Base-by-base conservation (phyloP, 2,113 vertebrate genomes). In the Aleadryas rufinucha region DNA sequence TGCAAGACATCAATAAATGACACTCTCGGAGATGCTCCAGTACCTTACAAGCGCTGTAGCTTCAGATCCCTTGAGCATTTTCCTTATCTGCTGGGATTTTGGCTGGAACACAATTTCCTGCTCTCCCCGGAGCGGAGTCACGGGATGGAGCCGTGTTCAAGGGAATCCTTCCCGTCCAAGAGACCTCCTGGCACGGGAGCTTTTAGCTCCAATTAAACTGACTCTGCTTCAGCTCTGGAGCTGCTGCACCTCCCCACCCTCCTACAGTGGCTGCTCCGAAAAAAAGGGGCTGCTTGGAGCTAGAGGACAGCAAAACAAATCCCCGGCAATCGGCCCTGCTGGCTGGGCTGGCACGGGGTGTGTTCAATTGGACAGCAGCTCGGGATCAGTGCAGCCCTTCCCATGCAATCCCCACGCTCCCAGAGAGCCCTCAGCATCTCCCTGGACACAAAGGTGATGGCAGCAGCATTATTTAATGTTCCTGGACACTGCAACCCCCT, bases 1-100 rank as follows among this genome's bases (percentile, higher is more conserved):
- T 60, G 57, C 93, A 91, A 84, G 92, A 60, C 87, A 95, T 95
- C 84, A 75, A 84, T 93, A 91, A 94, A 37, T 47, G 90, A 87
- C 93, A 78, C 70, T 68, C 24, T 10, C 81, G 0, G 84, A 84
- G 89, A 54, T 94, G 92, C 69, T 96, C 81, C 14, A 14, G 69
- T 26, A 82, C 84, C 69, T 89, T 23, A 0, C 8, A 11, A 91
- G 56, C 5, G 6, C 65, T 63, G 84, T 0, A 74, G 71, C 66
- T 80, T 80, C 20, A 57, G 50, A 74, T 54, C 84, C 76, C 84
- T 87, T 50, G 2, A 71, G 57, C 65, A 13, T 37, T n/a, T 53
- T 1, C 41, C 85, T 57, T 20, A 53, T 65, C 91, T 76, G 7
- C 49, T 11, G 71, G 76, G 71, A 31, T 52, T 85, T 45, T 27